A percentile compares a stretch with the other conserved stretches of the same genome.
Conservation (phyloP, 1,140 invertebrate species). For the Vanessa tameamea region DNA sequence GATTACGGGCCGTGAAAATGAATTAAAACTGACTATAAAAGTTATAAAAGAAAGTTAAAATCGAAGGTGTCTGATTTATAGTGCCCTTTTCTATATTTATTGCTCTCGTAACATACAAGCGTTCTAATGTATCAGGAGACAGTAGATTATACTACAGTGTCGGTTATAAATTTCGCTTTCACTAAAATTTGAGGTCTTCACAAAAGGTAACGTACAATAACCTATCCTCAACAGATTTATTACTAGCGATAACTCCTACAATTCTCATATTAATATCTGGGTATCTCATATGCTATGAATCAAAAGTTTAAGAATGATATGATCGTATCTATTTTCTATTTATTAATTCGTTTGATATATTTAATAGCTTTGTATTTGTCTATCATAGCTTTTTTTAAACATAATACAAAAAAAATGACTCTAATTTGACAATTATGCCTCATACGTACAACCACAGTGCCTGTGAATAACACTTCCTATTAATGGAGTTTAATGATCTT, state of each 20-base stretch:
- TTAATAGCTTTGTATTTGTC: not conserved
- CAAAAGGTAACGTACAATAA: constrained; percentile 40
- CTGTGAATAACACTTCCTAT: constrained; percentile 20
- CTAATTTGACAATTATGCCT: not conserved
- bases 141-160: constrained; percentile 9
- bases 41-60: constrained; percentile 61
- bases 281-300: constrained; percentile 26
- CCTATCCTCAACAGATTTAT: constrained; percentile 35
- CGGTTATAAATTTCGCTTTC: constrained; percentile 46
- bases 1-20: constrained; percentile 41
- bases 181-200: constrained; percentile 47
- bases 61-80: constrained; percentile 54
- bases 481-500: constrained; percentile 24
- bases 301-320: constrained; percentile 14
- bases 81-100: constrained; percentile 42
- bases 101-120: constrained; percentile 15
- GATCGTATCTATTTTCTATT: constrained; percentile 21
- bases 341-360: not conserved
- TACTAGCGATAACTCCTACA: constrained; percentile 31
- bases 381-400: not conserved
- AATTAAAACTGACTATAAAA: constrained; percentile 35
- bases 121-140: constrained; percentile 20
- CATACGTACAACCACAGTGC: not conserved
- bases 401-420: not conserved
- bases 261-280: constrained; percentile 26